Evolutionary conservation across 2,113 vertebrate genomes (phyloP), one percentile per base, ranked within the genome.

Genomic region (Menidia beryllina): DNA sequence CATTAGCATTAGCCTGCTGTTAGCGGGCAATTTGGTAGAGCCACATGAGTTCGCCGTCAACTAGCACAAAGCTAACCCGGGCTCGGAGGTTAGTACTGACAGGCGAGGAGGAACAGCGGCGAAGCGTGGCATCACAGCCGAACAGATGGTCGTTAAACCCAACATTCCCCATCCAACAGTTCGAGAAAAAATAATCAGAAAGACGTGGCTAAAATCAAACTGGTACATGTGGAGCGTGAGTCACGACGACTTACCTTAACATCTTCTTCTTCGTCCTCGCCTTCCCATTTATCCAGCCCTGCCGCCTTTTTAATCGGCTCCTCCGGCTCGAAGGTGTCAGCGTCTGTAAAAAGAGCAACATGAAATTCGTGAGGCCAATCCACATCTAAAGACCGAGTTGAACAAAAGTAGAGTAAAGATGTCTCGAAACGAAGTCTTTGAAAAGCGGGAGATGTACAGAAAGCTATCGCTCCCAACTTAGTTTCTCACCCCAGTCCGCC

Each of bases 211-310:
- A 3, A 6, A 17, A 21, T 10, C 2, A 36, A 51, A 0, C 47
- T 6, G 3, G 2, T 12, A n/a, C 3, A 30, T 5, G 11, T 24
- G 7, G 20, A 52, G 55, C 1, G 7, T 12, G 8, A 13, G 27
- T 27, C 48, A 6, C 3, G 7, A 36, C 24, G 2, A 17, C n/a
- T 48, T 88, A 97, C 96, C 95, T 96, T 97, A 87, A 96, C 94
- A 9, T 96, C 95, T 57, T 96, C 96, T 0, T 97, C 96, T 79
- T 96, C 95, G 89, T 97, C 96, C 73, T 97, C 96, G 87, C 96
- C 96, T 92, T 96, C 96, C 96, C 96, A 97, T 87, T 93, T 95
- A 89, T 97, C 95, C 58, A 79, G 77, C 53, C 15, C 88, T 61
- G 76, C 75, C 86, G 90, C 76, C 78, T 82, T 91, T 75, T 72